Evolutionary conservation across 1,140 invertebrate species (phyloP), one percentile per base, ranked within the genome.

Genomic region (Calycopis cecrops): DNA sequence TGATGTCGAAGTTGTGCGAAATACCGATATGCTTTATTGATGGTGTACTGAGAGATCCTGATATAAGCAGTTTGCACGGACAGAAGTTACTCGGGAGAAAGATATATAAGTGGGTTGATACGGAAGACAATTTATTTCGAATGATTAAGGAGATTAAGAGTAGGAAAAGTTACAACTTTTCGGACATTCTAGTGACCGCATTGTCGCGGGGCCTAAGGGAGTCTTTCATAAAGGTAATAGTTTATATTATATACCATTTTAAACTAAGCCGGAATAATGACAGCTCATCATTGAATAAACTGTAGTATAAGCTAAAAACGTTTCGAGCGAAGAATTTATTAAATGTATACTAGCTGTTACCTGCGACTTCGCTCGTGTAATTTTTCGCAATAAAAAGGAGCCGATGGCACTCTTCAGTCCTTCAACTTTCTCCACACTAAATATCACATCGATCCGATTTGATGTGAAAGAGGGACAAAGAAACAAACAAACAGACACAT

Each of bases 141-240:
- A 76, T 76, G 62, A 71, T 85, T 6, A 87, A 85, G 64, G 71
- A 79, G 51, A 78, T 87, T 51, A 88, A 87, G 57, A 63, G 71
- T 11, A 63, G 57, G 47, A 58, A 65, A 8, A 62, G 66, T 35
- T 59, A 71, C 8, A 75, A 73, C 33, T 87, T 88, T 67, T 73
- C 78, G 6, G 87, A 88, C 65, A 69, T 88, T 28, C 65, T 88
- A 53, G 62, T 73, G 8, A 71, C 75, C 21, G 74, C 84, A 12
- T 35, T 88, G 9, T 85, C 85, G 6, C 66, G 64, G 50, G 81
- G 81, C 17, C 70, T 86, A 17, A 65, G 74, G 44, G 70, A 75
- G 51, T 88, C 71, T 71, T 88, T 83, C 59, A 18, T 52, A 42
- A 71, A 81, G 73, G 83, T 86, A 74, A 62, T 49, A 53, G 33